Evolutionary conservation across 2,888 invertebrate genomes (phyloP).

Genomic region (Shargacucullia verbasci): DNA sequence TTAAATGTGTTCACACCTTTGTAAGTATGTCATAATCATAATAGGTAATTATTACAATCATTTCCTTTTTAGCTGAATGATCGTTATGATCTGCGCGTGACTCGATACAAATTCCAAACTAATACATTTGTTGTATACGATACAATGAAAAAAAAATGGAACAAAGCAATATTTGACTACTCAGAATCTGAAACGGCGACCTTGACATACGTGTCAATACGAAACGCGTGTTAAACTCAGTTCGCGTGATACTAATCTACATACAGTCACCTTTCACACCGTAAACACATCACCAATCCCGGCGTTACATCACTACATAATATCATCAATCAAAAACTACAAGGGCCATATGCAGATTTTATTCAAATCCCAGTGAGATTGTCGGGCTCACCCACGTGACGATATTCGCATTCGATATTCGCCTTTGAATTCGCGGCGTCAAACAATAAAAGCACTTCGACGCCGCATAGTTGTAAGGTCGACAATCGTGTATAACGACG

Average conservation of each 20-base stretch:
- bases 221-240: constrained; percentile 74
- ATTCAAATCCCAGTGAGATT: constrained; percentile 75
- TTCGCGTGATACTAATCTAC: constrained; percentile 81
- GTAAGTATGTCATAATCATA: constrained; percentile 60
- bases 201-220: constrained; percentile 80
- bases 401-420: constrained; percentile 65
- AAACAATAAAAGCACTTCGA: constrained; percentile 66
- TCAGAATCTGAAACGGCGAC: constrained; percentile 73
- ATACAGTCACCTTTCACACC: constrained; percentile 85
- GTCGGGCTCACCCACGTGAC: constrained; percentile 74
- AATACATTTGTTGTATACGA: constrained; percentile 47
- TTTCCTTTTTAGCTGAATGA: constrained; percentile 54
- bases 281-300: constrained; percentile 71
- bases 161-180: constrained; percentile 74
- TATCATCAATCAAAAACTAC: constrained; percentile 81
- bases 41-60: constrained; percentile 51
- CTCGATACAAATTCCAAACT: constrained; percentile 73
- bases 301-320: constrained; percentile 74
- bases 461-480: constrained; percentile 68
- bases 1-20: constrained; percentile 67
- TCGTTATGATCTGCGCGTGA: constrained; percentile 62
- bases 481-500: constrained; percentile 68
- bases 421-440: constrained; percentile 56
- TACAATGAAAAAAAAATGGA: constrained; percentile 62
- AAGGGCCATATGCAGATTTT: constrained; percentile 79